phyloP scores from a whole-genome alignment of 2,797 vertebrate species.

The Allobates femoralis region DNA sequence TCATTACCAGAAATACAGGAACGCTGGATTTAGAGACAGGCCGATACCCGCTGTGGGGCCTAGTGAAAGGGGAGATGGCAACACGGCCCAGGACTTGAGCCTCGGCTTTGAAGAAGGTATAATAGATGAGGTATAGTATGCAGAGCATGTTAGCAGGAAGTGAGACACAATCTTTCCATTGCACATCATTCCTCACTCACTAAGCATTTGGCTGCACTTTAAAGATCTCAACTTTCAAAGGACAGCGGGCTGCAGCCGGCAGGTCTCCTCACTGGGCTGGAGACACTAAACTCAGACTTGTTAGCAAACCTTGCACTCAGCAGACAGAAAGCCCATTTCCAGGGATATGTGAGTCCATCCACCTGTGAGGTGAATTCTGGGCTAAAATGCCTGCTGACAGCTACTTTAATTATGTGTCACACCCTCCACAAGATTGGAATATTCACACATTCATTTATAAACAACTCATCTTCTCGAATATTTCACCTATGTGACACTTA shows the following conservation, averaged over 20 bases:
- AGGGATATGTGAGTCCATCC: constrained; percentile 53
- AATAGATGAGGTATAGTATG: constrained; percentile 64
- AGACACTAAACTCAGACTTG: constrained; percentile 62
- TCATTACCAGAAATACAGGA: constrained; percentile 37
- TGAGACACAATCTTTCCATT: constrained; percentile 65
- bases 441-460: background rate
- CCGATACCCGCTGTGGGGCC: constrained; percentile 42
- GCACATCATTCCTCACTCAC: constrained; percentile 64
- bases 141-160: constrained; percentile 65
- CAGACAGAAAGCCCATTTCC: constrained; percentile 59
- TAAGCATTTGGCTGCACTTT: constrained; percentile 64
- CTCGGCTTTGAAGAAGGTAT: constrained; percentile 63
- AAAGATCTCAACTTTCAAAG: constrained; percentile 65
- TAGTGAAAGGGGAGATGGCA: constrained; percentile 58
- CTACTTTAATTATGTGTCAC: constrained; percentile 3
- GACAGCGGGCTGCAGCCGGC: constrained; percentile 63
- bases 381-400: constrained; percentile 51
- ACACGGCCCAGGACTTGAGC: constrained; percentile 44
- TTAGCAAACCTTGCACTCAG: constrained; percentile 60
- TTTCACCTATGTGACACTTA: background rate
- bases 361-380: constrained; percentile 59
- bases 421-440: background rate
- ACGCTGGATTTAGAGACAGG: constrained; percentile 26
- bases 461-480: background rate
- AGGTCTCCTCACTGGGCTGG: constrained; percentile 59